Evolutionary conservation across 2,113 vertebrate genomes (phyloP), one percentile per base, ranked within the genome.

Genomic region (Chunga burmeisteri): DNA sequence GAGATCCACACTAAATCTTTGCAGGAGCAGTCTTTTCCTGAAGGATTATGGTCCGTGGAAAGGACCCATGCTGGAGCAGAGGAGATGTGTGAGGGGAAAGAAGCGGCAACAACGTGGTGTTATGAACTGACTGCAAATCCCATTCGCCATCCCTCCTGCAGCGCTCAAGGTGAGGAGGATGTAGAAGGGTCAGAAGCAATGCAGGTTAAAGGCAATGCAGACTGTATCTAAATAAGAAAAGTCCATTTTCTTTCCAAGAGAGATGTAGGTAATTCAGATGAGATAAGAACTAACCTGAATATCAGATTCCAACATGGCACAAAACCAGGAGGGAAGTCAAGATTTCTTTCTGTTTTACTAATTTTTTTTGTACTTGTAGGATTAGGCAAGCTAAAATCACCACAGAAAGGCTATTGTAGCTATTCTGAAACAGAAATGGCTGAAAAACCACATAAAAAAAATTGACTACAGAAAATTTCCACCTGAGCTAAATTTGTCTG

Each of bases 71-170:
- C 16, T 87, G 56, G 21, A 75, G 50, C 15, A 87, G 55, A 84
- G 49, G 19, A 65, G 50, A 70, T 21, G 15, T 53, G 10, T 65
- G 50, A 80, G 15, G 38, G 30, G 14, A 20, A 67, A 90, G 18
- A 11, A 59, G 15, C 2, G 0, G 11, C 18, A 70, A 5, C 26
- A 84, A n/a, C 36, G 10, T 2, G 5, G 9, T n/a, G 10, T 15
- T 52, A 72, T 42, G 36, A 81, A 40, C 15, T n/a, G 20, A 71
- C 21, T 8, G 8, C 7, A 36, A 10, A 3, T 5, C 16, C 8
- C 6, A n/a, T 32, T 66, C 4, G 8, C 14, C 32, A 25, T 12
- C 23, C 36, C 26, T 71, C n/a, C 34, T 66, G 30, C 8, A 77
- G 40, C n/a, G 13, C 20, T 77, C 40, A 49, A 12, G 2, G 23